phyloP scores from a whole-genome alignment of 2,797 vertebrate species.

The Manis crassicaudata region DNA sequence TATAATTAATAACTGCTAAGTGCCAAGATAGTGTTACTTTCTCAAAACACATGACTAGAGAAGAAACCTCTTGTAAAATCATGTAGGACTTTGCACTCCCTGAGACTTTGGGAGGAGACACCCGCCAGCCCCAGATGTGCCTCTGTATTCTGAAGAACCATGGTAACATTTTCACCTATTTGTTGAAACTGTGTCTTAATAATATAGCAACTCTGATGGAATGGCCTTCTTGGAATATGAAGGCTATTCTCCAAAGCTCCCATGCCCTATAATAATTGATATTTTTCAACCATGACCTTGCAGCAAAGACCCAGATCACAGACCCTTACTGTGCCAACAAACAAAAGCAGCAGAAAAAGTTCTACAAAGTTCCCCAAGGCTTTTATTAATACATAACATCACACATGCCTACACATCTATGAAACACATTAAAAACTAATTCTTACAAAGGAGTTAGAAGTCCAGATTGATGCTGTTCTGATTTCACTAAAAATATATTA shows the following conservation, averaged over 20 bases:
- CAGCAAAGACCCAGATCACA: neutral
- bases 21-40: neutral
- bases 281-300: neutral
- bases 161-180: neutral
- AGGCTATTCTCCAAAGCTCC: neutral
- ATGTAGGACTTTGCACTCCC: neutral
- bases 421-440: neutral
- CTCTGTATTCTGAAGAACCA: neutral
- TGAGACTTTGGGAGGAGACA: neutral
- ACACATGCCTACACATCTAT: neutral
- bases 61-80: slow-evolving; percentile 4
- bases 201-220: no score
- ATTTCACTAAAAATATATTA: neutral
- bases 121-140: fast-evolving
- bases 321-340: neutral
- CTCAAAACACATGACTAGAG: neutral
- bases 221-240: neutral
- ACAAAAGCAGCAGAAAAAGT: neutral
- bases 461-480: neutral
- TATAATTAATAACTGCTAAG: neutral
- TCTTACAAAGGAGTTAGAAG: neutral
- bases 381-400: neutral
- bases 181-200: neutral
- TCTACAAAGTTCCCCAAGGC: neutral
- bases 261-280: neutral